Conservation (phyloP, 2,113 vertebrate genomes). For the Ardeotis arabs region DNA sequence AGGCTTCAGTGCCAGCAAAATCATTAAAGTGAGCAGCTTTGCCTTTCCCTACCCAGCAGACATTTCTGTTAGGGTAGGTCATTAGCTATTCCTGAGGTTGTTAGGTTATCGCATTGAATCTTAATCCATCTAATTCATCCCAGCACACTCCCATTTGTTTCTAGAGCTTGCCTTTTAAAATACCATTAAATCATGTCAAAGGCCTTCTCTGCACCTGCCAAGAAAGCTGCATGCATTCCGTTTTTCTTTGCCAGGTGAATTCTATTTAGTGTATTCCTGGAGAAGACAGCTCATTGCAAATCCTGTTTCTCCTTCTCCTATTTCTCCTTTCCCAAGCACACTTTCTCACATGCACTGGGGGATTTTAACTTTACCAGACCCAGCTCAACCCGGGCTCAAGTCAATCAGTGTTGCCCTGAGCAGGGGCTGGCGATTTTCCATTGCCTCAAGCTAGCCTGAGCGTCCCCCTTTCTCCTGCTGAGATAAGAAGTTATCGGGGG, state of each 20-base stretch:
- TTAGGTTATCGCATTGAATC: conserved; percentile 52
- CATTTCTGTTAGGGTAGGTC: conserved; percentile 47
- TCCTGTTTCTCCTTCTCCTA: conserved; percentile 10
- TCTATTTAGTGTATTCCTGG: conserved; percentile 19
- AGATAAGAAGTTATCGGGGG: not conserved
- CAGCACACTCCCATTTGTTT: conserved; percentile 41
- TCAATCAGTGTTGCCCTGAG: not conserved
- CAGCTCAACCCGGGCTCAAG: not conserved
- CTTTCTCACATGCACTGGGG: not conserved
- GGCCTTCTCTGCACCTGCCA: conserved; percentile 46
- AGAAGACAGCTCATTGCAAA: conserved; percentile 41
- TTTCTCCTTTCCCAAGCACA: conserved; percentile 27
- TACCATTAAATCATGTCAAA: conserved; percentile 59
- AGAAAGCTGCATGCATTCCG: not conserved
- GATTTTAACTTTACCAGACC: not conserved
- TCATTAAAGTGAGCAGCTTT: conserved; percentile 39
- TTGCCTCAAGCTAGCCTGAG: not conserved
- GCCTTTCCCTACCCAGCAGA: conserved; percentile 35
- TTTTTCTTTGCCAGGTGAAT: conserved; percentile 41
- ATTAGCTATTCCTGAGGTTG: conserved; percentile 60
- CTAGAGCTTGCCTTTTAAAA: conserved; percentile 47
- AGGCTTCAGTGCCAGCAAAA: conserved; percentile 41
- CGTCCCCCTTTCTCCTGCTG: conserved; percentile 1
- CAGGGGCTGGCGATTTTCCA: not conserved
- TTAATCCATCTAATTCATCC: conserved; percentile 64